Percentiles rank a stretch among this genome's conserved stretches.
Evolutionary conservation across 2,888 invertebrate species (phyloP).

Genomic region (Keiferia lycopersicella): DNA sequence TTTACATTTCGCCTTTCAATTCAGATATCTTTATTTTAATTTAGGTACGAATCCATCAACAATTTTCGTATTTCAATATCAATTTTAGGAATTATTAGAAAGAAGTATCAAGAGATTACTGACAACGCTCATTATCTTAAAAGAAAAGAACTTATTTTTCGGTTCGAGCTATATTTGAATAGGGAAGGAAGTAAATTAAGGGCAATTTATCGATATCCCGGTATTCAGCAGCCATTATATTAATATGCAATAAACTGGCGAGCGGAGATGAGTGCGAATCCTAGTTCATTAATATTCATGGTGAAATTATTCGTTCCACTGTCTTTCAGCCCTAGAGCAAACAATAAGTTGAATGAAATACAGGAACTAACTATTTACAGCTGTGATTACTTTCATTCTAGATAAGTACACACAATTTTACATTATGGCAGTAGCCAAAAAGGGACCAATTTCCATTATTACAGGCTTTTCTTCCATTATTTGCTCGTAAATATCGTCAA

Average conservation of each 20-base stretch:
- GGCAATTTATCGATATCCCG: constrained; percentile 54
- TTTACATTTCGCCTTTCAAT: not conserved
- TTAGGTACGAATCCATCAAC: not conserved
- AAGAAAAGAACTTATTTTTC: constrained; percentile 23
- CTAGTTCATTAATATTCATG: constrained; percentile 75
- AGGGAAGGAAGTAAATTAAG: constrained; percentile 42
- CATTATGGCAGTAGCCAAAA: no score
- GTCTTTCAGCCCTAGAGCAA: constrained; percentile 45
- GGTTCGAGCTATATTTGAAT: constrained; percentile 23
- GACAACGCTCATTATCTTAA: constrained; percentile 22
- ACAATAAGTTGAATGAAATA: not conserved
- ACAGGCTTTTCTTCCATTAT: no score
- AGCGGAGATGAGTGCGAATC: constrained; percentile 64
- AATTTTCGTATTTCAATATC: not conserved
- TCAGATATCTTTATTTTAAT: not conserved
- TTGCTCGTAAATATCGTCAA: no score
- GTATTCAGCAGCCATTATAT: constrained; percentile 59
- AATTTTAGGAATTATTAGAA: not conserved
- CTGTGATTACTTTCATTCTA: no score
- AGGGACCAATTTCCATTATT: no score
- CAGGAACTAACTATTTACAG: no score
- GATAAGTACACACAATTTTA: no score
- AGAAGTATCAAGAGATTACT: not conserved
- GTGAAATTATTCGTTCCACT: constrained; percentile 70
- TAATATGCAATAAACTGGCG: constrained; percentile 65